These are phyloP conservation scores for Oxyscelio sp. DNA, from an alignment of 2,888 invertebrate genomes.

Conservation along the genomic window DNA sequence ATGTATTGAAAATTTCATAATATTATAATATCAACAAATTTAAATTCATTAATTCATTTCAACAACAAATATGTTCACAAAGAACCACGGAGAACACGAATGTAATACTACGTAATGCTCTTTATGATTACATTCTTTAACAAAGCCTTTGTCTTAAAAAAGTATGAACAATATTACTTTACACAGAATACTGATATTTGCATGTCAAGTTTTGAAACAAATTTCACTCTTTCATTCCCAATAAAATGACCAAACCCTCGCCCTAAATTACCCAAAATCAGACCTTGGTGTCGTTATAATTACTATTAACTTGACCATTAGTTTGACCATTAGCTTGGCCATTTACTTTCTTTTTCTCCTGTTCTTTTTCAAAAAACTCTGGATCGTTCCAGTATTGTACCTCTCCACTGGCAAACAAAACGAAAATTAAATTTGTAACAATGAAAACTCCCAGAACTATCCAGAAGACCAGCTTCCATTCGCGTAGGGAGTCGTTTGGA, in stretches of 20 bases:
- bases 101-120: no score
- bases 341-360: slow-evolving; percentile 66
- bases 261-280: neutral
- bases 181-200: no score
- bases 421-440: slow-evolving; percentile 91
- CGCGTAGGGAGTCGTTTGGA: slow-evolving; percentile 84
- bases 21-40: no score
- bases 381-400: slow-evolving; percentile 93
- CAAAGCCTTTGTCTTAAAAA: no score
- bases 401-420: slow-evolving; percentile 93
- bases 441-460: slow-evolving; percentile 92
- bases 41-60: no score
- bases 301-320: neutral
- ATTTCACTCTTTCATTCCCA: neutral
- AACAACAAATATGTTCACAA: no score
- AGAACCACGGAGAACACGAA: no score
- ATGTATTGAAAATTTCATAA: no score
- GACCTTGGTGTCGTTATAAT: slow-evolving; percentile 27
- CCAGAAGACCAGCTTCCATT: slow-evolving; percentile 95
- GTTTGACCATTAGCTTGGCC: slow-evolving; percentile 20
- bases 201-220: neutral
- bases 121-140: no score
- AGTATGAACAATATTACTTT: no score
- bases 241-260: neutral
- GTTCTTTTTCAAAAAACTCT: slow-evolving; percentile 81